Base-by-base conservation (phyloP, 2,888 invertebrate species). In the Formica aserva region DNA sequence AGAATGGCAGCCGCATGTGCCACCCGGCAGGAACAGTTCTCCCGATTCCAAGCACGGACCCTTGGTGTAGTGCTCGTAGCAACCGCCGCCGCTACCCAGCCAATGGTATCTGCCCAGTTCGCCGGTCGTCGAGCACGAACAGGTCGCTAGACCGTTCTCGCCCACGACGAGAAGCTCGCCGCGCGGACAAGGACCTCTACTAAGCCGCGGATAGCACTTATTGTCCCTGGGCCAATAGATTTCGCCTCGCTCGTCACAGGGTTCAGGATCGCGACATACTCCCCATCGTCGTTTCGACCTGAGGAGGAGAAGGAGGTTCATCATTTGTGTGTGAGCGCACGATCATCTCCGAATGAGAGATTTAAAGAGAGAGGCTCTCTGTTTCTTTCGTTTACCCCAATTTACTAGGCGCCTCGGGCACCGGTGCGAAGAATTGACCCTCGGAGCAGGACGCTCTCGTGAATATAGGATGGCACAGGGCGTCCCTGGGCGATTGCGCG, bases 1-100 rank as follows among this genome's bases (percentile, higher is more conserved):
- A 0, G 95, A 91, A 89, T 97, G 96, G 92, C 98, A 98, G 75
- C 97, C 97, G 91, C 98, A 98, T 32, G 95, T 95, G 1, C 96
- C 96, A 15, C 97, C 97, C 0, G 98, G 98, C 74, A 98, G 95
- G 94, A 98, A 98, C 78, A 98, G 95, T 93, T 97, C 96, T 0
- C 98, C 98, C 9, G 95, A 95, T 88, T 97, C 96, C 82, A 96
- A 96, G 92, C 98, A 98, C 0, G 98, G 98, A 0, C 98, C 98
- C 87, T 96, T 96, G 0, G 97, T 97, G 94, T 97, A 98, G 93
- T 97, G 97, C 32, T 93, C 93, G 93, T 97, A 97, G 92, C 98
- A 98, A 1, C 97, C 96, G n/a, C 96, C 96, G 9, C 94, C 95
- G 67, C 96, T 96, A 1, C 94, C 94, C 0, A 95, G 92, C 96